Evolutionary conservation across 1,140 invertebrate genomes (phyloP), one percentile per base, ranked within the genome.

Genomic region (Ladona fulva): DNA sequence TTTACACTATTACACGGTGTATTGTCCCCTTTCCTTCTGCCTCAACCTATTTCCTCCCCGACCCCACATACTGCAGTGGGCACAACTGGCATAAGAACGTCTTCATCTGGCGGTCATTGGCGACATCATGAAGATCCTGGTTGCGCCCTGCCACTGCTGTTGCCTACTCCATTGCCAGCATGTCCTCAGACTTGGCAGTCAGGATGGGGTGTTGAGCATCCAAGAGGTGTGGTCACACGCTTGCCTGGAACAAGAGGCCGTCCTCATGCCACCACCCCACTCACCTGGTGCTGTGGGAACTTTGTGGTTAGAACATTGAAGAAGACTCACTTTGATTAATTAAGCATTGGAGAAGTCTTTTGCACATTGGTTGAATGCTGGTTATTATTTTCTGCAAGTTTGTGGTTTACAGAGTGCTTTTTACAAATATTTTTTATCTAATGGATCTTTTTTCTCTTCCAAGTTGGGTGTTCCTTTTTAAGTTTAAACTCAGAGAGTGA

Each of bases 211-310:
- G 52, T 22, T 6, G 52, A 66, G 3, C 52, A 66, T 22, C 14
- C 52, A 1, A 22, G 52, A 22, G 52, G 52, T 16, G 52, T 22
- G 14, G 52, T 66, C 52, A 66, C 52, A 16, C 52, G 52, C 52
- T 66, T 16, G 5, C 52, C 52, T 22, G n/a, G 52, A 22, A 66
- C n/a, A 3, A 66, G 52, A 66, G 52, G 52, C 52, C 52, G 52
- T 16, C 52, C 52, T 22, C 52, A 66, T 12, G 12, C 52, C n/a
- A 66, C 52, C 3, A 66, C 52, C 16, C 52, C 52, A 19, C 52
- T 66, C 52, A 66, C 52, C 52, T 66, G 52, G 52, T 66, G 52
- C n/a, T 66, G 52, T 66, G 52, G 52, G 52, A 66, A 22, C n/a
- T 66, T 66, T 66, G 52, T 66, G 16, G 52, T 66, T 22, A 16